Evolutionary conservation across 2,113 vertebrate genomes (phyloP), one percentile per base, ranked within the genome.

Genomic region (Bufo bufo): DNA sequence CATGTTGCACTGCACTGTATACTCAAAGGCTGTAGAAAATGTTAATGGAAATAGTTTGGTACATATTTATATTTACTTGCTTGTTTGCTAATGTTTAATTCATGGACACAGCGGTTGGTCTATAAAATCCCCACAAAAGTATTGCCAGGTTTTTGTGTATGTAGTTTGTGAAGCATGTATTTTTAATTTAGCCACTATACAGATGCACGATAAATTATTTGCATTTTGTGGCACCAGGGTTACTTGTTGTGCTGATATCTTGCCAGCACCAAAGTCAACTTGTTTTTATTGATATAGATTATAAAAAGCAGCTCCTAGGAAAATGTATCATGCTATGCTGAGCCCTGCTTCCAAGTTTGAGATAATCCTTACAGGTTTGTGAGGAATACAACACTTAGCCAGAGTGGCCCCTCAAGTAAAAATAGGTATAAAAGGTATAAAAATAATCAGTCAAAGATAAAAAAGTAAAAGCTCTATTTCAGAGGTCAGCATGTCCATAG

Each of bases 111-210:
- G 78, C 23, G 78, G 78, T 81, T 81, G 54, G 78, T 14, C 78
- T 81, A 61, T 81, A 81, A 81, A 79, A 58, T 79, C 52, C 33
- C 77, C n/a, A 79, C 77, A 79, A 54, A 81, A 81, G 78, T 16
- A 19, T 59, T 81, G 56, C 23, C 78, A 81, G 58, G 14, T 61
- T 81, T 81, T 61, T 81, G 78, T 81, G 56, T 81, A 81, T 58
- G 54, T 81, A 81, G 78, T 61, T 81, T 81, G 78, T 81, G 78
- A 81, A 81, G 54, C 78, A 81, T 81, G 78, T 61, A 59, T 81
- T 81, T 81, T 81, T 81, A 81, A 81, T 81, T 81, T 81, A 81
- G 78, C 23, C 7, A 81, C 78, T 59, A 61, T 81, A 81, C 56
- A 61, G 78, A 81, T 81, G 23, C 78, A 59, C 12, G 23, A 6